These are phyloP conservation scores for Serranus cabrilla DNA, from an alignment of 2,797 vertebrate species.

Conservation along the genomic window DNA sequence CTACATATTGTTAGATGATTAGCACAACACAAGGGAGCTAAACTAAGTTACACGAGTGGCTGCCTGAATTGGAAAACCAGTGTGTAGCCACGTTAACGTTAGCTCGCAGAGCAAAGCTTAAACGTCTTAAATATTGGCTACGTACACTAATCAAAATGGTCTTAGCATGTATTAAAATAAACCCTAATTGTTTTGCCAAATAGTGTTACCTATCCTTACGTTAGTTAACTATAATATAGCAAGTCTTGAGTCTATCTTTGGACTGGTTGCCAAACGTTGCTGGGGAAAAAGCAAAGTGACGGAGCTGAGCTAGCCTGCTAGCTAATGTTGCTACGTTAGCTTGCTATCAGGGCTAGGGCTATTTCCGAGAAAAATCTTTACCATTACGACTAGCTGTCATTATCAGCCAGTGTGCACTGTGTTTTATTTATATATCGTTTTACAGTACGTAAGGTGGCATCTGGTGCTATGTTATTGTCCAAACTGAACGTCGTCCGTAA, in stretches of 20 bases:
- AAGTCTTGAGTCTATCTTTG: neutral
- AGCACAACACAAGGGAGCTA: constrained; percentile 38
- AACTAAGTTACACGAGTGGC: constrained; percentile 45
- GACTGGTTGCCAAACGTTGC: constrained; percentile 19
- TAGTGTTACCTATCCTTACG: fast-evolving
- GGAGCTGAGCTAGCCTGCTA: constrained; percentile 60
- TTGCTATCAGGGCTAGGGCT: constrained; percentile 38
- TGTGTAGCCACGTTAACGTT: constrained; percentile 60
- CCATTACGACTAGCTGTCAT: neutral
- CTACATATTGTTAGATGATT: constrained; percentile 13
- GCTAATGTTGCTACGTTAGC: constrained; percentile 67
- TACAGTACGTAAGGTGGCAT: neutral
- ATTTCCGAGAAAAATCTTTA: constrained; percentile 2
- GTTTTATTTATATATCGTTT: neutral
- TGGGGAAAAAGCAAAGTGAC: constrained; percentile 45
- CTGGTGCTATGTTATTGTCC: neutral
- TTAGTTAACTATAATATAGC: neutral
- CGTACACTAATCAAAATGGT: neutral
- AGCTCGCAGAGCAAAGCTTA: constrained; percentile 30
- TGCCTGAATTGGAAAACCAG: constrained; percentile 2
- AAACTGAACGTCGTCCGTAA: neutral
- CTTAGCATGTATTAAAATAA: neutral
- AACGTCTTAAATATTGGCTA: neutral
- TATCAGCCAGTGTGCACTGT: fast-evolving
- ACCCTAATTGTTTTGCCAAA: neutral